Base-by-base conservation (phyloP, 2,797 vertebrate genomes). In the Myioborus miniatus region DNA sequence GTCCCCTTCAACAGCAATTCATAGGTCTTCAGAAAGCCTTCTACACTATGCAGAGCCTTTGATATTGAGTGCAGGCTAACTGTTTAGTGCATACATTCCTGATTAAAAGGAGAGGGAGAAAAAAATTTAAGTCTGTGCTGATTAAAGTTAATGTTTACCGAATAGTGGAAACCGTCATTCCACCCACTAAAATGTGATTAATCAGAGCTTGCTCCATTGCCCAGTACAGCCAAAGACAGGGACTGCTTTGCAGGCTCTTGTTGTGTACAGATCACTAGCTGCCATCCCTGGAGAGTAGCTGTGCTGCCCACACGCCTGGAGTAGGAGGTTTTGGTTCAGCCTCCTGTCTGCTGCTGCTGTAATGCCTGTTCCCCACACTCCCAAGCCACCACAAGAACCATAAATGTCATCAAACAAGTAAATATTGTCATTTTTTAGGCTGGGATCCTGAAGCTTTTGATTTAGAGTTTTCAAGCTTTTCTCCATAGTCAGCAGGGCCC, bases 11-110 rank as follows among this genome's bases (percentile, higher is more conserved):
- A 70, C 67, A 76, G 26, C 24, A 49, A 30, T 81, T 91, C 24
- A n/a, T 44, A 62, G 58, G 22, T 70, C 70, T 90, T 78, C 32
- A 79, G 69, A 86, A 83, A 87, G 34, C 22, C 30, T 83, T 91
- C 59, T 81, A 19, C 43, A 26, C 50, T 81, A 7, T 64, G 36
- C 39, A 92, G 10, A 55, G 41, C 44, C 89, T 92, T 90, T 94
- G 84, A 46, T 78, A 86, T 46, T 0, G 8, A 90, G 84, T 88
- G n/a, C 69, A 86, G 62, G 47, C 46, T 69, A 69, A 69, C 21
- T 83, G 32, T 52, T 30, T 27, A 75, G 29, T 55, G 49, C 6
- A 24, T 30, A 30, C 9, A 68, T 77, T 83, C 50, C 60, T 65
- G 65, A 90, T 78, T 69, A 83, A 72, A 81, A 93, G 39, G 46